A percentile compares a stretch with the other conserved stretches of the same genome.
These are phyloP conservation scores for Manacus vitellinus DNA, from an alignment of 2,113 vertebrate genomes.

Conservation along the genomic window DNA sequence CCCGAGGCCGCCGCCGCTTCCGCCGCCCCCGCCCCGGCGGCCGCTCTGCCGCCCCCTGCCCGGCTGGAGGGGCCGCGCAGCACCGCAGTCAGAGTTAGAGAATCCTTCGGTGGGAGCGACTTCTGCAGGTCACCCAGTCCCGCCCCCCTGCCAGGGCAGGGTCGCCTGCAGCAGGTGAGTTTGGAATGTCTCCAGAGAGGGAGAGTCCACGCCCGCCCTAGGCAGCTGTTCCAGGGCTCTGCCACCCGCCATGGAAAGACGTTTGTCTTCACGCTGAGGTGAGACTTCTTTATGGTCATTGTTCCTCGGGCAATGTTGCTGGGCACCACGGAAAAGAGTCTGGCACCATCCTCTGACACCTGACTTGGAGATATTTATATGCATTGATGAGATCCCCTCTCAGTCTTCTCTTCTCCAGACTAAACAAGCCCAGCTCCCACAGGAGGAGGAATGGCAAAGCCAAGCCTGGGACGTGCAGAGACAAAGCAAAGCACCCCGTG, in stretches of 20 bases:
- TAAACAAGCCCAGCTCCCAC: neutral
- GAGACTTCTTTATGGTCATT: neutral
- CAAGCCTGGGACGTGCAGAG: neutral
- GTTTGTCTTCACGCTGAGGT: neutral
- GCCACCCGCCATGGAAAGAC: neutral
- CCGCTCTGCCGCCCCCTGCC: neutral
- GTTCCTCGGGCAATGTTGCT: neutral
- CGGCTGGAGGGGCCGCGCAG: neutral
- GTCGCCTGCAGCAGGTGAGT: neutral
- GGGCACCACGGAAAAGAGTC: neutral
- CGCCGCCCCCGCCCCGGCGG: neutral
- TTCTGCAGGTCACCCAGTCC: too few relatives aligned
- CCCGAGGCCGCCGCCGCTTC: neutral
- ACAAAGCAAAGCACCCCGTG: neutral
- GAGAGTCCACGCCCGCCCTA: neutral
- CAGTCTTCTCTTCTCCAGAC: neutral
- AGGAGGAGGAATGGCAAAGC: neutral
- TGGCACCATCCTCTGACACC: neutral
- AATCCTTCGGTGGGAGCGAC: rapidly evolving
- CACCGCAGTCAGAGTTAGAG: too few relatives aligned
- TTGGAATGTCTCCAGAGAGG: neutral
- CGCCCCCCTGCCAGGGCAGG: neutral
- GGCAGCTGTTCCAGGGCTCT: neutral
- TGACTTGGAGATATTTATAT: neutral
- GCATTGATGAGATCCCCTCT: neutral